These are phyloP conservation scores for Corythoichthys haematopterus DNA, from an alignment of 2,113 vertebrate genomes.

Conservation along the genomic window DNA sequence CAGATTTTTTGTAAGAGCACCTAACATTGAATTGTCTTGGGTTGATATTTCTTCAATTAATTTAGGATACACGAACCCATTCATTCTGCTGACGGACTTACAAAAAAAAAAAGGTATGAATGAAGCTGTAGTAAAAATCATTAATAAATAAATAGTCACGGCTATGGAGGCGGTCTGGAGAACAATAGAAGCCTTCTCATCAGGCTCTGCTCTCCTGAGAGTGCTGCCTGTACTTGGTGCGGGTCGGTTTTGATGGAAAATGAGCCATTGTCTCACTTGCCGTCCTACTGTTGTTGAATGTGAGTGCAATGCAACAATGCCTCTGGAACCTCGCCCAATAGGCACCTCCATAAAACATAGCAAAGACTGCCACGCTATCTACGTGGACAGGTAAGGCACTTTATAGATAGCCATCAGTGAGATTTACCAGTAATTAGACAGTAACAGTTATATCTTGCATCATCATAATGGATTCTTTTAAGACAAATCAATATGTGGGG, in stretches of 20 bases:
- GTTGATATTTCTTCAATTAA: background rate
- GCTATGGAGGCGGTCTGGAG: constrained; percentile 13
- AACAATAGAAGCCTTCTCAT: constrained; percentile 66
- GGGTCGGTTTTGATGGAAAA: constrained; percentile 67
- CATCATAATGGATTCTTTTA: background rate
- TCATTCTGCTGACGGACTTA: background rate
- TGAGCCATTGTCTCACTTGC: constrained; percentile 64
- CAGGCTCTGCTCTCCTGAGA: constrained; percentile 50
- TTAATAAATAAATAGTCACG: constrained; percentile 37
- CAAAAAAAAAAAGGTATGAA: constrained; percentile 27
- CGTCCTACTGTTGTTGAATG: constrained; percentile 43
- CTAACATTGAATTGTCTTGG: background rate
- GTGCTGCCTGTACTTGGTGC: constrained; percentile 75
- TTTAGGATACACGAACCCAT: background rate
- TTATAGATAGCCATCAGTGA: constrained; percentile 1
- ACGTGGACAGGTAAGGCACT: constrained; percentile 59
- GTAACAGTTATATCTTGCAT: background rate
- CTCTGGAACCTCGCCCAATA: constrained; percentile 30
- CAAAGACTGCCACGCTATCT: constrained; percentile 16
- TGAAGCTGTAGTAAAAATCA: constrained; percentile 26
- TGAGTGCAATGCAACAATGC: constrained; percentile 43
- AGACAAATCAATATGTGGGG: background rate
- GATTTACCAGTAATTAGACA: background rate
- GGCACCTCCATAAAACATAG: constrained; percentile 25
- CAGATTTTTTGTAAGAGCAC: background rate